Evolutionary conservation across 2,113 vertebrate genomes (phyloP).

Genomic region (Labrus mixtus): DNA sequence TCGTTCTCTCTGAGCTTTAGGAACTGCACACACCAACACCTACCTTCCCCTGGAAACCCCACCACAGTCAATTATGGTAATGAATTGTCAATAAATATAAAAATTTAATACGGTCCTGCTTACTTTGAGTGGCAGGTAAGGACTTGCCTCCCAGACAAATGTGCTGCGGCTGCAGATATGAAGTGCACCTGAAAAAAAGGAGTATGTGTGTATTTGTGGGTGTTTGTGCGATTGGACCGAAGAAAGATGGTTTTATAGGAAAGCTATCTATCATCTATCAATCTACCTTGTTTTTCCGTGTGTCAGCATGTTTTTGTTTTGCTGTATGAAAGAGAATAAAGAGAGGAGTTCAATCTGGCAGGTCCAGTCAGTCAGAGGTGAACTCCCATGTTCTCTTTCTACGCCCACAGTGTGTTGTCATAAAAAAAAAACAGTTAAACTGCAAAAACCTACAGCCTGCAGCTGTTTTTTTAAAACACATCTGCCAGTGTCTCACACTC

Average conservation of each 20-base stretch:
- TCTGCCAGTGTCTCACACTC: neutral
- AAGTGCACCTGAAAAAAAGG: conserved; percentile 89
- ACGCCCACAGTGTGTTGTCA: conserved; percentile 9
- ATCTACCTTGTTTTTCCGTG: neutral
- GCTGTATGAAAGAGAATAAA: neutral
- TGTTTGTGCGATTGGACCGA: neutral
- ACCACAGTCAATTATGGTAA: conserved; percentile 99
- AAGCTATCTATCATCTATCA: conserved; percentile 25
- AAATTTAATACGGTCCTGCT: conserved; percentile 97
- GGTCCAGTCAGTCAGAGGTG: conserved; percentile 13
- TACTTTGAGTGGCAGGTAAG: conserved; percentile 96
- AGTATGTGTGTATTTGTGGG: conserved; percentile 6
- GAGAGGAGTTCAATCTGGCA: conserved; percentile 15
- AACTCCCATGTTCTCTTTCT: conserved; percentile 8
- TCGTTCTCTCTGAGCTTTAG: conserved; percentile 86
- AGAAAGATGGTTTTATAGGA: conserved; percentile 2
- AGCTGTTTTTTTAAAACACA: conserved; percentile 16
- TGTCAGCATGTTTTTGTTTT: conserved; percentile 8
- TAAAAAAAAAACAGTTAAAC: conserved; percentile 31
- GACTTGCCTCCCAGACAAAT: conserved; percentile 97
- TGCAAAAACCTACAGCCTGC: conserved; percentile 10
- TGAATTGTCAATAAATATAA: conserved; percentile 99
- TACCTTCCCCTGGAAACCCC: conserved; percentile 88
- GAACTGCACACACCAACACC: conserved; percentile 82
- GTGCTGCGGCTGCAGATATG: conserved; percentile 94